phyloP scores from a whole-genome alignment of 2,888 invertebrate genomes.

The Gari tellinella region DNA sequence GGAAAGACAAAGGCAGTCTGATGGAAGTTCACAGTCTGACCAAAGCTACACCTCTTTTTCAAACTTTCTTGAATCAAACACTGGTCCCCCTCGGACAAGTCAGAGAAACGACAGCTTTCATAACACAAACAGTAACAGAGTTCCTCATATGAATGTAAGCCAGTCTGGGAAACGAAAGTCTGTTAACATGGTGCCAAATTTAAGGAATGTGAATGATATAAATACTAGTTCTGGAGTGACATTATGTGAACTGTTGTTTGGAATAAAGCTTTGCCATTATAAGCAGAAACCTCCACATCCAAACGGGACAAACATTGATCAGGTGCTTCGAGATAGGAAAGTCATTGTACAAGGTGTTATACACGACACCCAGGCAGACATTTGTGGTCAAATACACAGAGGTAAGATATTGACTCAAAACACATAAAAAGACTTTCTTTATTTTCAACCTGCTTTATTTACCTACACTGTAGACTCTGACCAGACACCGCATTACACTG shows the following conservation, averaged over 20 bases:
- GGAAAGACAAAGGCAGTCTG: conserved; percentile 26
- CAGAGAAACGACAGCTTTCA: conserved; percentile 29
- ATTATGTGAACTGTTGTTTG: conserved; percentile 75
- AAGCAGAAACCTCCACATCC: conserved; percentile 63
- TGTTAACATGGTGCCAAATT: conserved; percentile 50
- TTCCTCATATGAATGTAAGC: conserved; percentile 10
- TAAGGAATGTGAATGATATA: conserved; percentile 33
- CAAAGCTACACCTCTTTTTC: conserved; percentile 41
- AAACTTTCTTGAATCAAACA: conserved; percentile 33
- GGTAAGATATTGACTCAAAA: conserved; percentile 59
- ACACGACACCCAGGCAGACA: conserved; percentile 68
- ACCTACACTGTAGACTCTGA: too few relatives aligned
- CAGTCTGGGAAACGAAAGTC: conserved; percentile 59
- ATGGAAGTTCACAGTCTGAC: conserved; percentile 36
- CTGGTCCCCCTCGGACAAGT: conserved; percentile 30
- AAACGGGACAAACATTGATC: conserved; percentile 60
- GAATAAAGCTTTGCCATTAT: conserved; percentile 74
- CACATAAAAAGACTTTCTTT: too few relatives aligned
- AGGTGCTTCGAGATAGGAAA: conserved; percentile 68
- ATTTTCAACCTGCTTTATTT: too few relatives aligned
- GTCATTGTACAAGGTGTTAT: conserved; percentile 75
- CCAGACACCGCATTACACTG: too few relatives aligned
- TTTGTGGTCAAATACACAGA: conserved; percentile 72
- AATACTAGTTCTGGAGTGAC: conserved; percentile 60
- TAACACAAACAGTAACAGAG: neutral